phyloP scores from a whole-genome alignment of 2,888 invertebrate species.

The Altica lythri region DNA sequence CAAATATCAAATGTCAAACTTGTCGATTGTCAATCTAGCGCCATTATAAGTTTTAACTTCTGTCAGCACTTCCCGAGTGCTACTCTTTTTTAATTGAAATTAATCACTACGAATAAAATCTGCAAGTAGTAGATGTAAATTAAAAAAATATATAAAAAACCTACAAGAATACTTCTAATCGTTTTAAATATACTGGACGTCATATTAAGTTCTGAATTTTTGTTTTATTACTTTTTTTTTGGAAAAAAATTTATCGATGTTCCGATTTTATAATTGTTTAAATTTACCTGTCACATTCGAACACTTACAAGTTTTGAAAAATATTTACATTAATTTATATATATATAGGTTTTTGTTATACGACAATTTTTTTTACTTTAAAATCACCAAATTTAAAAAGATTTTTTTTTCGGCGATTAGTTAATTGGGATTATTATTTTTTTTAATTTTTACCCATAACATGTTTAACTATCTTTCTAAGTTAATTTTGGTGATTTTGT shows the following conservation, averaged over 20 bases:
- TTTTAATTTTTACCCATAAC: too few species aligned
- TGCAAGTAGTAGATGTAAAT: background rate
- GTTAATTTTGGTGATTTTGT: constrained; percentile 4
- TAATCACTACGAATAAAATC: too few species aligned
- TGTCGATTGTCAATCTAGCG: too few species aligned
- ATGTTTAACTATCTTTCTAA: constrained; percentile 12
- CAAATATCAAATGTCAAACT: too few species aligned
- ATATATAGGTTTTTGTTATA: constrained; percentile 2
- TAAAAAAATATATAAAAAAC: constrained; percentile 13
- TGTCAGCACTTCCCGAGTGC: too few species aligned
- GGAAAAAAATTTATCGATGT: constrained; percentile 16
- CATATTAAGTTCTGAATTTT: constrained; percentile 20
- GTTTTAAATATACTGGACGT: constrained; percentile 20
- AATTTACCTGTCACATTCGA: constrained; percentile 12
- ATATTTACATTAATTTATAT: constrained; percentile 16
- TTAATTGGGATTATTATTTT: too few species aligned
- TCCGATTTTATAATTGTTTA: constrained; percentile 10
- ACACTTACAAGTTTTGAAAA: constrained; percentile 18
- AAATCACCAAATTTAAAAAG: constrained; percentile 7
- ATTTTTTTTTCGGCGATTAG: too few species aligned
- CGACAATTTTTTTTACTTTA: background rate
- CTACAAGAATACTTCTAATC: constrained; percentile 20
- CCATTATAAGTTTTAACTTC: too few species aligned
- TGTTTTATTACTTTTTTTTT: constrained; percentile 6
- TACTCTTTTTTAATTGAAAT: too few species aligned